phyloP scores from a whole-genome alignment of 2,888 invertebrate genomes.

The Lasioglossum pauxillum region DNA sequence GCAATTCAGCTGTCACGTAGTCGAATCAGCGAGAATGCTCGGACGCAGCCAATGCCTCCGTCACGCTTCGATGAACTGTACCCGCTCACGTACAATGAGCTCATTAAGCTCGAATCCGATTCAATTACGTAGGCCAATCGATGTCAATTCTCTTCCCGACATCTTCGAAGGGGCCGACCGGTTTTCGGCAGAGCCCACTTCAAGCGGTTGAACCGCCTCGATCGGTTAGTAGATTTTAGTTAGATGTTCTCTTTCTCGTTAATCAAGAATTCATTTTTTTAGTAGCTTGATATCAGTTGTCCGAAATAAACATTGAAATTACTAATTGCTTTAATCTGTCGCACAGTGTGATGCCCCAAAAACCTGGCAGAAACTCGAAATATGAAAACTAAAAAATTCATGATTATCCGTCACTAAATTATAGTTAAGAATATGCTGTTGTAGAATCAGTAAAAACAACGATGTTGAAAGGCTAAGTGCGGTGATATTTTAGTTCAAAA shows the following conservation, averaged over 20 bases:
- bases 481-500: too few species aligned
- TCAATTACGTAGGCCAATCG: conserved; percentile 66
- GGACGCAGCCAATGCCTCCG: conserved; percentile 28
- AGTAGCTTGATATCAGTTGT: too few species aligned
- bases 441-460: too few species aligned
- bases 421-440: too few species aligned
- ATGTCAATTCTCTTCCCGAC: conserved; percentile 24
- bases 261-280: neutral
- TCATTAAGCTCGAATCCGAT: conserved; percentile 68
- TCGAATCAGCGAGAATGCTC: conserved; percentile 33
- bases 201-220: neutral
- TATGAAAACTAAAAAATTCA: too few species aligned
- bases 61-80: conserved; percentile 56
- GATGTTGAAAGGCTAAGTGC: too few species aligned
- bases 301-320: too few species aligned
- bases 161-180: conserved; percentile 25
- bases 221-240: neutral
- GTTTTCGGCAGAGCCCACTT: neutral
- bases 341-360: too few species aligned
- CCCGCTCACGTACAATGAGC: conserved; percentile 61
- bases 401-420: too few species aligned
- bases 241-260: neutral
- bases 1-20: conserved; percentile 51
- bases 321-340: too few species aligned
- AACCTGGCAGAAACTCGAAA: too few species aligned